Base-by-base conservation (phyloP, 1,140 invertebrate species). In the Carposina sasakii region DNA sequence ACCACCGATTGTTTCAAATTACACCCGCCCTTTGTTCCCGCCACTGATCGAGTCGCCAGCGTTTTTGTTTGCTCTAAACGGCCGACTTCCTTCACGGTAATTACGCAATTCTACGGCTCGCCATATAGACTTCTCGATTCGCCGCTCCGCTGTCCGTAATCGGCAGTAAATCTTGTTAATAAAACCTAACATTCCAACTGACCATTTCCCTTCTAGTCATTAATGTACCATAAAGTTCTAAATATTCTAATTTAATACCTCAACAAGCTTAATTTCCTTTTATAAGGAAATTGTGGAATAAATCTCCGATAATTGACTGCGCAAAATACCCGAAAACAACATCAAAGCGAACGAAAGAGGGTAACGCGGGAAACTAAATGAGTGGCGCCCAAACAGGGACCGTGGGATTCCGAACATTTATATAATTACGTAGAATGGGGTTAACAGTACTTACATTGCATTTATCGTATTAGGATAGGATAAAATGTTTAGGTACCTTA, bases 1-100 rank as follows among this genome's bases (percentile, higher is more conserved):
- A 70, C 67, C 63, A 51, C 61, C 79, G 75, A 81, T 83, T 81
- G 79, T 83, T 83, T 81, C 78, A 76, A 81, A 79, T 81, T 83
- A 83, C 74, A 64, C 65, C 63, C 64, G 72, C 62, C 45, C 75
- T 83, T 79, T 81, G 75, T 77, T 78, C 70, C 69, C 63, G 63
- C 70, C 66, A 67, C 73, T 71, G 76, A 82, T 82, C 73, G 73
- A 75, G 57, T 74, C 67, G 69, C 69, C 67, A 48, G 60, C 61
- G 67, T 79, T 79, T 79, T 82, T 78, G 75, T 78, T 78, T 69
- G 62, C 58, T 62, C 70, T 71, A 67, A 79, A 73, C 71, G 65
- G 68, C 60, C 67, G 62, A 70, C 75, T 78, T 81, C 73, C 76
- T 74, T 81, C 71, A 70, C 71, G 71, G 76, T 81, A 78, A 83